These are phyloP conservation scores for Eulithis testata DNA, from an alignment of 2,888 invertebrate species.

Conservation along the genomic window DNA sequence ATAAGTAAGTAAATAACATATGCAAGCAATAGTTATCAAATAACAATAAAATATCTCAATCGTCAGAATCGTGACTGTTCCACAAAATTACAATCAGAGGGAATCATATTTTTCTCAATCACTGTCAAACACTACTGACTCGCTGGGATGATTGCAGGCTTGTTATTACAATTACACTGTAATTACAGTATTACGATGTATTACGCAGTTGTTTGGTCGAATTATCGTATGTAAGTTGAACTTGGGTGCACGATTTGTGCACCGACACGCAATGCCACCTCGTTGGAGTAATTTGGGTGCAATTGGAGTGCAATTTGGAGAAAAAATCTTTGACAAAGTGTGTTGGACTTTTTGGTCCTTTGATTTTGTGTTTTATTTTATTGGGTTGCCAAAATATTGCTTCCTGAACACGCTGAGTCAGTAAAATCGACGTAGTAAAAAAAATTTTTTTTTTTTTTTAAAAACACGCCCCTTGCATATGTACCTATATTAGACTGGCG, in stretches of 20 bases:
- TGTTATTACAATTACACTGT: slow-evolving; percentile 36
- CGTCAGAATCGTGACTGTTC: slow-evolving; percentile 22
- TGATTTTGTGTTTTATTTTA: no score
- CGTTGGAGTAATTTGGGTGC: slow-evolving; percentile 35
- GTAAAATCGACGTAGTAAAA: no score
- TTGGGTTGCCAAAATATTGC: no score
- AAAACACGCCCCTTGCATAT: no score
- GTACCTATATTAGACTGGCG: no score
- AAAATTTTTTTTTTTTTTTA: no score
- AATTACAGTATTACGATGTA: slow-evolving; percentile 37
- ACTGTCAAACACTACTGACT: slow-evolving; percentile 28
- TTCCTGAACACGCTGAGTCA: no score
- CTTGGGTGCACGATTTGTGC: slow-evolving; percentile 25
- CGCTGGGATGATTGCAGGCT: slow-evolving; percentile 17
- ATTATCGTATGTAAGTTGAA: slow-evolving; percentile 47
- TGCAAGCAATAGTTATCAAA: slow-evolving; percentile 5
- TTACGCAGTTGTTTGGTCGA: slow-evolving; percentile 47
- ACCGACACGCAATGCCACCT: slow-evolving; percentile 39
- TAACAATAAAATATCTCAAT: slow-evolving; percentile 12
- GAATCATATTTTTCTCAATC: slow-evolving; percentile 32
- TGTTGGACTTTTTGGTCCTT: no score
- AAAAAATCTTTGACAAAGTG: neutral
- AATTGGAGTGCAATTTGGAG: slow-evolving; percentile 5
- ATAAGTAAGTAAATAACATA: neutral
- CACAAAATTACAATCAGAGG: slow-evolving; percentile 18